These are phyloP conservation scores for Elysia crispata DNA, from an alignment of 2,888 invertebrate species.

Conservation along the genomic window DNA sequence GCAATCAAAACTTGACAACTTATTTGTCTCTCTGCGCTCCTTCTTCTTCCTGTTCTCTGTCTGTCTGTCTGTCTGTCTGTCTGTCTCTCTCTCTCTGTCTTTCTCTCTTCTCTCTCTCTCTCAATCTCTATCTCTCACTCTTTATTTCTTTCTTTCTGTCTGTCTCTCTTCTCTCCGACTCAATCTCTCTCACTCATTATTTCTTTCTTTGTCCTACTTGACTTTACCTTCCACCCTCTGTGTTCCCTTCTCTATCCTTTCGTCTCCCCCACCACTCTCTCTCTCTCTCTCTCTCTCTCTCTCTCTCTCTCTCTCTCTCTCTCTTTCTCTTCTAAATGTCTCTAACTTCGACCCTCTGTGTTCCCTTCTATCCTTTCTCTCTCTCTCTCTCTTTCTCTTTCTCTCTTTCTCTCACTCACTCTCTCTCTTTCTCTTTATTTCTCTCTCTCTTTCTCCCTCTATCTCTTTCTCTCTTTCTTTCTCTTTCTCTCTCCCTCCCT, in stretches of 20 bases:
- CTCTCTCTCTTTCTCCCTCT: conserved; percentile 6
- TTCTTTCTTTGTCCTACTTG: background rate
- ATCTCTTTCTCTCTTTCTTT: conserved; percentile 14
- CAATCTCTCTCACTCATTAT: conserved; percentile 6
- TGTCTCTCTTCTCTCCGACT: background rate
- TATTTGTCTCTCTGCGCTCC: background rate
- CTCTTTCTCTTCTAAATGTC: background rate
- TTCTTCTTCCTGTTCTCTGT: too few species aligned
- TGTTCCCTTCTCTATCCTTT: background rate
- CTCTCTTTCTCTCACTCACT: conserved; percentile 12
- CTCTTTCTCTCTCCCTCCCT: background rate
- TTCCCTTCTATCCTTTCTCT: conserved; percentile 9
- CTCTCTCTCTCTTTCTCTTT: conserved; percentile 5
- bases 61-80: background rate
- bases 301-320: conserved; percentile 26
- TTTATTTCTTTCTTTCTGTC: background rate
- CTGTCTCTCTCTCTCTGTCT: too few species aligned
- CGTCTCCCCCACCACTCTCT: background rate
- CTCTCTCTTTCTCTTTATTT: conserved; percentile 1
- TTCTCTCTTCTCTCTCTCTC: too few species aligned
- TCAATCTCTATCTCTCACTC: too few species aligned
- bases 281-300: background rate
- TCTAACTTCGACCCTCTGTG: background rate
- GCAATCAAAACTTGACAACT: conserved; percentile 2
- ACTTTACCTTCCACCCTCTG: background rate